phyloP scores from a whole-genome alignment of 2,888 invertebrate genomes.

The Hypena proboscidalis region DNA sequence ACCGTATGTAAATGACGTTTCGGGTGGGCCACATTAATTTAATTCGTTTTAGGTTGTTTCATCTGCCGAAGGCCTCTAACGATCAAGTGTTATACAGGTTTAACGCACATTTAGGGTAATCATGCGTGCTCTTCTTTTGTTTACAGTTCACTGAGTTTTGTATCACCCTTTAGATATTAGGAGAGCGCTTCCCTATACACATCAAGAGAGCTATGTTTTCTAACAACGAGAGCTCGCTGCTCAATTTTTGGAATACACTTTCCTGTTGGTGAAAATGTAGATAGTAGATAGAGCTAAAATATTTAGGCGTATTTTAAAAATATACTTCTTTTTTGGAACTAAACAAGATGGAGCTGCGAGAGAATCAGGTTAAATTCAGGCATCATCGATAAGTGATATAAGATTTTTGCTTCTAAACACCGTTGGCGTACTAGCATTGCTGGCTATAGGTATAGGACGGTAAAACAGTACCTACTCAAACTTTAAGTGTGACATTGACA shows the following conservation, averaged over 20 bases:
- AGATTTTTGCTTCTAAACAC: too few relatives aligned
- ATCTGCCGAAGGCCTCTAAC: conserved; percentile 17
- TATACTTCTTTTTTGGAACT: too few relatives aligned
- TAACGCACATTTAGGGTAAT: conserved; percentile 24
- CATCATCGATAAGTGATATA: too few relatives aligned
- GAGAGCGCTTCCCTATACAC: conserved; percentile 26
- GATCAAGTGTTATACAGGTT: conserved; percentile 9
- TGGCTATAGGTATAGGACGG: too few relatives aligned
- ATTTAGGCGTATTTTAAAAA: too few relatives aligned
- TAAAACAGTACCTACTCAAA: too few relatives aligned
- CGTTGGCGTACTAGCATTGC: too few relatives aligned
- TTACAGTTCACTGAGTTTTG: conserved; percentile 42
- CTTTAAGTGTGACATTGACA: too few relatives aligned
- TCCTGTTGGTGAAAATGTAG: conserved; percentile 15
- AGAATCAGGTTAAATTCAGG: too few relatives aligned
- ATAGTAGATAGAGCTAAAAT: neutral
- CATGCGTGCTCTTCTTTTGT: conserved; percentile 43
- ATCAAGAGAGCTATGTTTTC: conserved; percentile 11
- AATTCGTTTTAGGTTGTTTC: conserved; percentile 11
- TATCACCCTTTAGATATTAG: conserved; percentile 40
- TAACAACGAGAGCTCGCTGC: conserved; percentile 4
- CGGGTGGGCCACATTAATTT: conserved; percentile 22
- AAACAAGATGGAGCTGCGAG: too few relatives aligned
- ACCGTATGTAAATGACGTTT: conserved; percentile 26
- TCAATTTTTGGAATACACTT: conserved; percentile 17